These are phyloP conservation scores for Mesopsocus fuscifrons DNA, from an alignment of 2,888 invertebrate species.

Conservation along the genomic window DNA sequence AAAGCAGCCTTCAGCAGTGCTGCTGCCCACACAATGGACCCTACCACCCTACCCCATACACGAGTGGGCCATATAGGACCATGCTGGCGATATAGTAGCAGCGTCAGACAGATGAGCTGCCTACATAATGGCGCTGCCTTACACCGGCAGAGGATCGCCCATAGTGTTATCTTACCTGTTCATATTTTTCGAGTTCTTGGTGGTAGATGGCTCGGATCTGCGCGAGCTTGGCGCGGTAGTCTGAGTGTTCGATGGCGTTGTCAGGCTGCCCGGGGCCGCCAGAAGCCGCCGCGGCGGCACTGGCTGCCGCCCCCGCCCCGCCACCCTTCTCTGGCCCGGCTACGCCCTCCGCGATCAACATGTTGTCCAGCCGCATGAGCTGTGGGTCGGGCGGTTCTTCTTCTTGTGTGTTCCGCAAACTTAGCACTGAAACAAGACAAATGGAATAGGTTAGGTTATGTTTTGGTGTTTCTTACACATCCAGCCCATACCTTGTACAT, in stretches of 20 bases:
- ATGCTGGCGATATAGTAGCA: too few relatives aligned
- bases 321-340: slow-evolving; percentile 91
- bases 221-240: slow-evolving; percentile 95
- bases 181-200: slow-evolving; percentile 97
- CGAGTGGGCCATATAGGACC: too few relatives aligned
- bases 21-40: too few relatives aligned
- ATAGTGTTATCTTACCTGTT: slow-evolving; percentile 42
- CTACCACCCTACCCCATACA: too few relatives aligned
- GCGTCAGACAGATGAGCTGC: too few relatives aligned
- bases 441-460: too few relatives aligned
- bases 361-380: slow-evolving; percentile 96
- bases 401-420: slow-evolving; percentile 90
- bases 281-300: slow-evolving; percentile 67
- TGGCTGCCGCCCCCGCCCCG: slow-evolving; percentile 70
- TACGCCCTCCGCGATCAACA: slow-evolving; percentile 96
- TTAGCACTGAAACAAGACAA: slow-evolving; percentile 45
- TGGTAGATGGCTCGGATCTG: slow-evolving; percentile 99
- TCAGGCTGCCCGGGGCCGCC: slow-evolving; percentile 61
- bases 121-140: too few relatives aligned
- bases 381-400: slow-evolving; percentile 97
- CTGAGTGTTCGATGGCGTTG: slow-evolving; percentile 97
- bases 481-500: too few relatives aligned
- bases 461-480: too few relatives aligned
- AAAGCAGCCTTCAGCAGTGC: too few relatives aligned
- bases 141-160: too few relatives aligned